phyloP scores from a whole-genome alignment of 2,888 invertebrate species.

The Sminthurides aquaticus region DNA sequence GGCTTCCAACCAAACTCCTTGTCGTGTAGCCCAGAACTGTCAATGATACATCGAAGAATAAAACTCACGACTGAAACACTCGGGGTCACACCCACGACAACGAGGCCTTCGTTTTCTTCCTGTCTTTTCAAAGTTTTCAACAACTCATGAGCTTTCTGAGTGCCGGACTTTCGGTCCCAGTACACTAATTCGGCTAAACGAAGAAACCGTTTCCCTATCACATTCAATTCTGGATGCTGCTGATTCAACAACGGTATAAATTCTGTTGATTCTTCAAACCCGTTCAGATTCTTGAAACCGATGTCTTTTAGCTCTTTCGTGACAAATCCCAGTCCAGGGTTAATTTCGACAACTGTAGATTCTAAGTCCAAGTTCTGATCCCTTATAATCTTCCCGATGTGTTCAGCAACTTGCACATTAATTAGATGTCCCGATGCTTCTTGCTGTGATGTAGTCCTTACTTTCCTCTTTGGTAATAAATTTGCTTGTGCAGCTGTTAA shows the following conservation, averaged over 20 bases:
- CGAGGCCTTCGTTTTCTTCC: slow-evolving; percentile 12
- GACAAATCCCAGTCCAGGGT: slow-evolving; percentile 62
- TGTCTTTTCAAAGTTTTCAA: neutral
- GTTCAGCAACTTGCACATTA: slow-evolving; percentile 19
- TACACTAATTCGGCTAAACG: slow-evolving; percentile 26
- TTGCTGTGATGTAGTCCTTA: too few relatives aligned
- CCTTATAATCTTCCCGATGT: slow-evolving; percentile 15
- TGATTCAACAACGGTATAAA: slow-evolving; percentile 50
- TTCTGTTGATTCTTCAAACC: slow-evolving; percentile 55
- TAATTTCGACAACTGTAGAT: slow-evolving; percentile 55
- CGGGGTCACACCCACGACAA: slow-evolving; percentile 31
- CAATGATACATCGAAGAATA: slow-evolving; percentile 18
- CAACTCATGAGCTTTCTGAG: slow-evolving; percentile 14
- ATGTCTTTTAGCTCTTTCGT: slow-evolving; percentile 54
- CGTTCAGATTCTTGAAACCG: slow-evolving; percentile 52
- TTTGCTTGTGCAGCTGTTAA: neutral
- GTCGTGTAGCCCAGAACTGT: slow-evolving; percentile 26
- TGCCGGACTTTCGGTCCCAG: slow-evolving; percentile 28
- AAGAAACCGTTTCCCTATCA: slow-evolving; percentile 15
- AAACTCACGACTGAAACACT: slow-evolving; percentile 20
- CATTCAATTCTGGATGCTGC: slow-evolving; percentile 6
- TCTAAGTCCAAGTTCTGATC: slow-evolving; percentile 22
- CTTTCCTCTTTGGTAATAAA: too few relatives aligned
- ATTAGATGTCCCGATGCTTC: slow-evolving; percentile 19
- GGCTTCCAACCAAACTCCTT: slow-evolving; percentile 23